A percentile compares a stretch with the other conserved stretches of the same genome.
phyloP scores from a whole-genome alignment of 2,113 vertebrate species.

The Amia ocellicauda region DNA sequence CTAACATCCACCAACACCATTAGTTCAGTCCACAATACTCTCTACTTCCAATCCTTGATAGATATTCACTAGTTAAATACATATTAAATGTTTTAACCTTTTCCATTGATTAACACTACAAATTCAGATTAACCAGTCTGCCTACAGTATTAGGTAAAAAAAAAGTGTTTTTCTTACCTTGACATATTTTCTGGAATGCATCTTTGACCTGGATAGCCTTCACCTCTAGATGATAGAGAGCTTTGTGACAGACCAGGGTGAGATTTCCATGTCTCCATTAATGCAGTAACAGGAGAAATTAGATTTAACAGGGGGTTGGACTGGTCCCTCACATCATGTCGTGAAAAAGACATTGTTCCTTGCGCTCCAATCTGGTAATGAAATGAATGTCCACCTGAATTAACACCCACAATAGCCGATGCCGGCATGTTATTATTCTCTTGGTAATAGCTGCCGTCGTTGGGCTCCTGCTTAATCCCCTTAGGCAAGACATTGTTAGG shows the following conservation, averaged over 20 bases:
- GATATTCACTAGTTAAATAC: no score
- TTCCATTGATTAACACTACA: no score
- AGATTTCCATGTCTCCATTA: constrained; percentile 96
- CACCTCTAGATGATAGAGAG: constrained; percentile 76
- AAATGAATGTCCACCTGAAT: constrained; percentile 97
- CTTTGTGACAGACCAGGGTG: constrained; percentile 79
- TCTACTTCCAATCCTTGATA: no score
- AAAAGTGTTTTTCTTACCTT: constrained; percentile 53
- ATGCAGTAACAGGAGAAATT: constrained; percentile 86
- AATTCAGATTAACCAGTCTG: no score
- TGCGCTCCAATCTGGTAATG: constrained; percentile 98
- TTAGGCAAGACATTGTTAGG: constrained; percentile 76
- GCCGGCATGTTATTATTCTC: constrained; percentile 80
- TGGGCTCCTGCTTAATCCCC: constrained; percentile 94
- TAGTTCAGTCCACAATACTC: no score
- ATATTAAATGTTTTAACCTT: no score
- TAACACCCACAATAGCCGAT: constrained; percentile 95
- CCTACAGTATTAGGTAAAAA: no score
- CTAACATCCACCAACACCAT: no score
- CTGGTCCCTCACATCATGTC: constrained; percentile 86
- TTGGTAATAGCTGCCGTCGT: constrained; percentile 89
- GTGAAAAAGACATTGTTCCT: constrained; percentile 92
- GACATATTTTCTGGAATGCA: constrained; percentile 87
- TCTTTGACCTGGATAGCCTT: constrained; percentile 87
- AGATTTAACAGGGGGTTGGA: constrained; percentile 92